Evolutionary conservation across 2,113 vertebrate genomes (phyloP), one percentile per base, ranked within the genome.

Genomic region (Echinops telfairi): DNA sequence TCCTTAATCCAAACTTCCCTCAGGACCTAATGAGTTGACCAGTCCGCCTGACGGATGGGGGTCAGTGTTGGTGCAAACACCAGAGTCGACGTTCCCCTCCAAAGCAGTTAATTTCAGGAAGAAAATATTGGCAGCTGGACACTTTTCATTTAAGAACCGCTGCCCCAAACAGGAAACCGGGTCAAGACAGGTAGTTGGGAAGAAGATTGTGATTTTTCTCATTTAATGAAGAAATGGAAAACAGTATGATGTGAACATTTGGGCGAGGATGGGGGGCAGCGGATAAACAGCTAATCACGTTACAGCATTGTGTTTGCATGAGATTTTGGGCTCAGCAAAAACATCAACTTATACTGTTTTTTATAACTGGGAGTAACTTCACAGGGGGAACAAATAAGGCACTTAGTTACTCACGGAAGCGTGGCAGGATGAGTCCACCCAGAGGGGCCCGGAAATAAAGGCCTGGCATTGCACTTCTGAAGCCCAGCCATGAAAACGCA

Each of bases 1-100:
- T 78, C 22, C 89, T 93, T 92, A 91, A 89, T 84, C 78, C 70
- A 91, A 31, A 47, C 79, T 97, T 95, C 96, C 84, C 53, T 60
- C 40, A 94, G 36, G 76, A 68, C 83, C 53, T 83, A 60, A 87
- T 88, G 81, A 90, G 68, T 81, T 73, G 88, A 57, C 5, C 76
- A 71, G 86, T 81, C 38, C 31, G 31, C 38, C 70, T 78, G 36
- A 92, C 12, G 79, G 40, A 90, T 90, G 70, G 29, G 38, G 71
- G 57, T 86, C 83, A 92, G 25, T 22, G 70, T 25, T 19, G 47
- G 75, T 87, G 95, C 91, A 96, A 93, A 93, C 36, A 64, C 11
- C 2, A 6, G 29, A 0, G 36, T 31, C 43, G 68, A 92, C 31
- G 33, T 80, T 79, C 40, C 47, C 33, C 79, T 90, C 78, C 79